phyloP scores from a whole-genome alignment of 30 jellyfish, hydroid and myxozoan genomes.

The Pelagia noctiluca region DNA sequence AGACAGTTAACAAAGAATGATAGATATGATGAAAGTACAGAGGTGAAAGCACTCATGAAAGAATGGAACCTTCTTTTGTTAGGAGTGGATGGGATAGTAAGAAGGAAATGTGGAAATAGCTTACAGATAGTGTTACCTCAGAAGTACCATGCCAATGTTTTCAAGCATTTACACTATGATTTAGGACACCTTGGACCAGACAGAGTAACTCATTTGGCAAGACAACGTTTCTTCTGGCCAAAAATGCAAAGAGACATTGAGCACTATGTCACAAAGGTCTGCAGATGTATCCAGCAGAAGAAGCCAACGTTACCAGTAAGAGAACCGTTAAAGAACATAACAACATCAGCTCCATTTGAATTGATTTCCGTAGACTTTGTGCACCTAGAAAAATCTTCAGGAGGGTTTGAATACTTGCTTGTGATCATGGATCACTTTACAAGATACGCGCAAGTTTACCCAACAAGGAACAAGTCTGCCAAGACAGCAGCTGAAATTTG shows the following conservation, averaged over 20 bases:
- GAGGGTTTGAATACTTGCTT: no score
- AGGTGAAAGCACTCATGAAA: no score
- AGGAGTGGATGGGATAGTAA: no score
- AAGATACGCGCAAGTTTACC: no score
- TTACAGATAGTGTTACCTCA: no score
- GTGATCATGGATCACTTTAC: no score
- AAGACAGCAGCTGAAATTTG: constrained; percentile 48
- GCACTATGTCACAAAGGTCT: neutral
- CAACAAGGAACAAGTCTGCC: constrained; percentile 61
- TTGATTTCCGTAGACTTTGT: constrained; percentile 40
- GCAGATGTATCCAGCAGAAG: constrained; percentile 20
- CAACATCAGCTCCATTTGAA: constrained; percentile 20
- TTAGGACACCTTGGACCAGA: constrained; percentile 31
- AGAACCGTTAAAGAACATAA: constrained; percentile 17
- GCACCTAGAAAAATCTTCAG: constrained; percentile 31
- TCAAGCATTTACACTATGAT: no score
- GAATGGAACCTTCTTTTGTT: no score
- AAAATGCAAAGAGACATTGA: constrained; percentile 23
- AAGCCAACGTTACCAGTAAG: neutral
- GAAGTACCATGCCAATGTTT: no score
- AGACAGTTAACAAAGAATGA: no score
- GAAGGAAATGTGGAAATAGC: no score
- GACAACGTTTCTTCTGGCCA: constrained; percentile 47
- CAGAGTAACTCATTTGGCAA: constrained; percentile 12
- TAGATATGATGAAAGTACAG: no score